Evolutionary conservation across 1,140 invertebrate genomes (phyloP), one percentile per base, ranked within the genome.

Genomic region (Papilio machaon): DNA sequence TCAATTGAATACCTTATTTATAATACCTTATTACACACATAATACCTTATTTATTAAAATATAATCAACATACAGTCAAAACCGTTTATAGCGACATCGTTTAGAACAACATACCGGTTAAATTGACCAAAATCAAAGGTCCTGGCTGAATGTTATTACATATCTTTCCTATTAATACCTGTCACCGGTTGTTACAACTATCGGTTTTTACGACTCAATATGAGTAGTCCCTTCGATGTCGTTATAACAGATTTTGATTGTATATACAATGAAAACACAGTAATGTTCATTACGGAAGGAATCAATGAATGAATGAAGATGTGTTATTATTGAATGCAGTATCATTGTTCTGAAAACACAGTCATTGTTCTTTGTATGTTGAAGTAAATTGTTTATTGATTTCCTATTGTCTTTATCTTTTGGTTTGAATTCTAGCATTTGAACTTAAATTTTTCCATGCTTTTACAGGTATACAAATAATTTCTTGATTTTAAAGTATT

Each of bases 241-340:
- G n/a, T n/a, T n/a, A n/a, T n/a, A n/a, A n/a, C n/a, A n/a, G n/a
- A n/a, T n/a, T n/a, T n/a, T n/a, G n/a, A n/a, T n/a, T n/a, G n/a
- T n/a, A 58, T 7, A 23, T 17, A 64, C 7, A 64, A 19, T 30
- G 23, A 13, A 64, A 64, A 35, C 19, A 64, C 23, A 64, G n/a
- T 64, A 23, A 64, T 23, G 60, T 64, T 35, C 23, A 64, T 64
- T 64, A 30, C 13, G 23, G 19, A 64, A 64, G 60, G 11, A 64
- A 30, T 30, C 23, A 30, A 30, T 70, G n/a, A 70, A 70, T 70
- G 30, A 70, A 70, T 70, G 64, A 70, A 35, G 64, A 70, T 70
- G 30, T 70, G 64, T 35, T 70, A 30, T 70, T 15, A 35, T 35
- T 70, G 23, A 70, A 35, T 67, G 13, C 19, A 64, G 17, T 60